Percentiles rank a stretch among this genome's conserved stretches.
Conservation (phyloP, 2,888 invertebrate genomes). For the Eurytoma adleriae region DNA sequence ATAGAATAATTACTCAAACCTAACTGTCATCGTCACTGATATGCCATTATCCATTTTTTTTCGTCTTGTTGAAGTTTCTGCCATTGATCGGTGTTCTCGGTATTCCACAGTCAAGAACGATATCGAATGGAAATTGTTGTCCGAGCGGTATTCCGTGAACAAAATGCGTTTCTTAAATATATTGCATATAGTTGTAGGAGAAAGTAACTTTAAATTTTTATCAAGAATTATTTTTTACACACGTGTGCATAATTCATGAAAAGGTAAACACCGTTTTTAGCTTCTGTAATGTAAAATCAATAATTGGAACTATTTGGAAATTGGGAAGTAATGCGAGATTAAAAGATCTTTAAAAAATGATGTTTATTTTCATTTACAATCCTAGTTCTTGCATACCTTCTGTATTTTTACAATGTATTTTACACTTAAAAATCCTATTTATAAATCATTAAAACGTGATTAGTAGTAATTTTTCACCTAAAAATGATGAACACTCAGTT, state of each 20-base stretch:
- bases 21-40: background rate
- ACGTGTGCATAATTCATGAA: no score
- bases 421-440: conserved; percentile 39
- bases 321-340: background rate
- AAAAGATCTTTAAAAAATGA: conserved; percentile 23
- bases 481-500: background rate
- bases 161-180: background rate
- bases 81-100: conserved; percentile 6
- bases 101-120: conserved; percentile 8
- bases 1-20: conserved; percentile 29
- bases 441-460: conserved; percentile 24
- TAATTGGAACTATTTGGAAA: background rate
- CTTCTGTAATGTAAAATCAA: background rate
- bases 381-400: conserved; percentile 18
- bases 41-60: background rate
- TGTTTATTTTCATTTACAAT: conserved; percentile 40
- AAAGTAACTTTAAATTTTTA: background rate
- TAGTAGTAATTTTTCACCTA: background rate
- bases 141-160: conserved; percentile 9
- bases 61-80: background rate
- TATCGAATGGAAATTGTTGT: conserved; percentile 7
- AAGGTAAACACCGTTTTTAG: no score
- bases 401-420: conserved; percentile 45
- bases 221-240: no score
- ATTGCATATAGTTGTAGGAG: background rate